Evolutionary conservation across 1,140 invertebrate genomes (phyloP), one percentile per base, ranked within the genome.

Genomic region (Eufriesea mexicana): DNA sequence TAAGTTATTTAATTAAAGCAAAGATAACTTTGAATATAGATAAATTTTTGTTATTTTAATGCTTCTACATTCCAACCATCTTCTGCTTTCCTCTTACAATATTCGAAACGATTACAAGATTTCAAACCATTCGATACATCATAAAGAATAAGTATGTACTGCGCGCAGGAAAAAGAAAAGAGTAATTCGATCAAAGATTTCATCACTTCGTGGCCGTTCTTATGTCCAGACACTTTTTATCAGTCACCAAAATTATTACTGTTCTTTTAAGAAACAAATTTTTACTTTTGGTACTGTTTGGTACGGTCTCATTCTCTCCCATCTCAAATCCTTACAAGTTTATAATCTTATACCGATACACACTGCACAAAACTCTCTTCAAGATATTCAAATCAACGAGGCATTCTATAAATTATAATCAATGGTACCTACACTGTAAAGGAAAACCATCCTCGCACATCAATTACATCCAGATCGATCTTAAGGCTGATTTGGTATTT

Each of bases 401-500:
- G 49, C 74, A 49, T 70, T 55, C 23, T 67, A 83, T 59, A 64
- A 83, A 84, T 75, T 49, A 86, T 71, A 68, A 35, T 76, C 47
- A 45, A 73, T 42, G 59, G 51, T 55, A 49, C 59, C 59, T 75
- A 62, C 14, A 61, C 62, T 59, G 35, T 84, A 67, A 89, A 61
- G 35, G 23, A 83, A 68, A 85, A 62, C n/a, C n/a, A 88, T 68
- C 68, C 81, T 71, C 51, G 49, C 66, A 79, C 25, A 78, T 77
- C 62, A 49, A 74, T 81, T 47, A 68, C 71, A 77, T 84, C 72
- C 79, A 78, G 67, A 84, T 88, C 84, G 83, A 89, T 83, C 83
- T 76, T 87, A 91, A 91, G 90, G 90, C 90, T 92, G 85, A 85
- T 91, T 90, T 90, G 84, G 89, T 90, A 91, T 86, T 77, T 51